Evolutionary conservation across 2,797 vertebrate genomes (phyloP).

Genomic region (Masticophis lateralis): DNA sequence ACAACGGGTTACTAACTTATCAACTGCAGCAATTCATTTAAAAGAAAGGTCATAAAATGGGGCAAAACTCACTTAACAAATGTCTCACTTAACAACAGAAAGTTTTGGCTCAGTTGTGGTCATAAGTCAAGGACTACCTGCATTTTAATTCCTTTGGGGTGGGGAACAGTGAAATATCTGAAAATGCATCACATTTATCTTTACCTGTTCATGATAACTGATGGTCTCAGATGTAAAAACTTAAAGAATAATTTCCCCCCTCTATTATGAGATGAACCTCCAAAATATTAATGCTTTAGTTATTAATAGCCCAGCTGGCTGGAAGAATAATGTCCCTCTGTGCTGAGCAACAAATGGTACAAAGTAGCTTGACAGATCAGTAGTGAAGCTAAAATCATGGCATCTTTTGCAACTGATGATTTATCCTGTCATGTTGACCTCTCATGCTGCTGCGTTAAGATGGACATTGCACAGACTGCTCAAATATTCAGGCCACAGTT

Average conservation of each 20-base stretch:
- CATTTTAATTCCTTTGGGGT: constrained; percentile 59
- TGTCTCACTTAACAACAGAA: too few relatives aligned
- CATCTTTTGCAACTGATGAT: background rate
- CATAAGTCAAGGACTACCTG: background rate
- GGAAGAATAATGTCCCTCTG: constrained; percentile 31
- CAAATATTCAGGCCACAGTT: constrained; percentile 29
- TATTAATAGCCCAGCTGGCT: constrained; percentile 26
- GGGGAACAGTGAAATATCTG: constrained; percentile 27
- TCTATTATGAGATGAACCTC: constrained; percentile 33
- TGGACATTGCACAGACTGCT: constrained; percentile 29
- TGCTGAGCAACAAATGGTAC: background rate
- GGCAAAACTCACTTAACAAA: too few relatives aligned
- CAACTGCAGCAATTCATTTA: too few relatives aligned
- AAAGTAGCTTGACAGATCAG: constrained; percentile 37
- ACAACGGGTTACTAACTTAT: too few relatives aligned
- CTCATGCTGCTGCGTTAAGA: background rate
- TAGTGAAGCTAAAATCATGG: constrained; percentile 38
- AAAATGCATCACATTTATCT: constrained; percentile 57
- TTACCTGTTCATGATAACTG: constrained; percentile 18
- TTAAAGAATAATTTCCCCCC: constrained; percentile 36
- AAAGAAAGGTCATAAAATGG: too few relatives aligned
- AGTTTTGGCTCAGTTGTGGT: too few relatives aligned
- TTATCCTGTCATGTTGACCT: constrained; percentile 32
- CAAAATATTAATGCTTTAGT: constrained; percentile 38
- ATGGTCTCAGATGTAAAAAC: constrained; percentile 26